Evolutionary conservation across 2,113 vertebrate species (phyloP).

Genomic region (Pachyramphus minor): DNA sequence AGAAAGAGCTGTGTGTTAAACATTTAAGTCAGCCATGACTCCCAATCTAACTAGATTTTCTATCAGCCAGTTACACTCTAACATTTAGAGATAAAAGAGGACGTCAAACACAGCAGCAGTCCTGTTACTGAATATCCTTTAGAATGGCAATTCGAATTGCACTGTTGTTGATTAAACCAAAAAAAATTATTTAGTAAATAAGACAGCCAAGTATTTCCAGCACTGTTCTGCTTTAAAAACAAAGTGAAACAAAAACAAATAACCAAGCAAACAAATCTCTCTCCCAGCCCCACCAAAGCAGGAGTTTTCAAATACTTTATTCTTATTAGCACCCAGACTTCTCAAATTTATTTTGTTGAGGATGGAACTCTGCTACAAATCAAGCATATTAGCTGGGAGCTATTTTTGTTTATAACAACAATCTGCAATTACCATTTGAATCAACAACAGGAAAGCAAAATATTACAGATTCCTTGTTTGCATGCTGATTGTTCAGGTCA

Average conservation of each 20-base stretch:
- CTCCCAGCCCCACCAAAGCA: background rate
- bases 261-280: background rate
- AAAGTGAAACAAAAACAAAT: background rate
- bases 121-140: background rate
- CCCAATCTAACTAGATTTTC: background rate
- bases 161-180: background rate
- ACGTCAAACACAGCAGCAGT: background rate
- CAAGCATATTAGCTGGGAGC: background rate
- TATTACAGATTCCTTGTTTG: background rate
- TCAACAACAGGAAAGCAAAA: background rate
- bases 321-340: background rate
- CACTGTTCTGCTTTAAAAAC: background rate
- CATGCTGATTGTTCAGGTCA: background rate
- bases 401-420: background rate
- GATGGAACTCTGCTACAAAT: background rate
- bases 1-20: constrained; percentile 45
- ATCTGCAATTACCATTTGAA: background rate
- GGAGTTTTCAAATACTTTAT: background rate
- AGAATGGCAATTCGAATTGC: background rate
- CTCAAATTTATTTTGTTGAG: background rate
- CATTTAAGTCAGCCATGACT: background rate
- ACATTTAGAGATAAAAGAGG: background rate
- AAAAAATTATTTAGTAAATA: background rate
- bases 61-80: background rate
- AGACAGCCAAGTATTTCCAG: background rate